Evolutionary conservation across 2,888 invertebrate genomes (phyloP).

Genomic region (Dione vanillae): DNA sequence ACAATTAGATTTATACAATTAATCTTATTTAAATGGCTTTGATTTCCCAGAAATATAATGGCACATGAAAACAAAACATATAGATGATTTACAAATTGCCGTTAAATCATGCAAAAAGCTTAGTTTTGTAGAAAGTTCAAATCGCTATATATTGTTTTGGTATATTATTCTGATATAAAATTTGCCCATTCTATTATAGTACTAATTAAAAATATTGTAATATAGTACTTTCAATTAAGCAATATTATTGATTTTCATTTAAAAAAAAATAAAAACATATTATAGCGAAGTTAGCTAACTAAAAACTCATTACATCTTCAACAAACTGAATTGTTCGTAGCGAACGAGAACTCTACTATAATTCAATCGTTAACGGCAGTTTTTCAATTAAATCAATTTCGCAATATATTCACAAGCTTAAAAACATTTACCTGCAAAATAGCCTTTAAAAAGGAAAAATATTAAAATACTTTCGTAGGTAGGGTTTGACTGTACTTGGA

Average conservation of each 20-base stretch:
- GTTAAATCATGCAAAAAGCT: too few relatives aligned
- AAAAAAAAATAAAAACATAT: slow-evolving; percentile 18
- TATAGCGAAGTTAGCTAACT: slow-evolving; percentile 12
- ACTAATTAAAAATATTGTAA: neutral
- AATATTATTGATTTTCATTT: neutral
- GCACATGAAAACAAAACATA: neutral
- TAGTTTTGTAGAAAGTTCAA: too few relatives aligned
- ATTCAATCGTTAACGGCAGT: slow-evolving; percentile 27
- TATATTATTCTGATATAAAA: too few relatives aligned
- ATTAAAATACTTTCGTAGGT: too few relatives aligned
- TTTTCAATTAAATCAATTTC: slow-evolving; percentile 18
- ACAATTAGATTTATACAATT: slow-evolving; percentile 35
- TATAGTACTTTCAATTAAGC: neutral
- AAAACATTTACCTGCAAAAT: slow-evolving; percentile 14
- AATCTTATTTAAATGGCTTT: slow-evolving; percentile 30
- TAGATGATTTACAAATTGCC: neutral
- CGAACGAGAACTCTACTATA: slow-evolving; percentile 22
- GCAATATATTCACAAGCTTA: slow-evolving; percentile 9
- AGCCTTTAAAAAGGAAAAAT: neutral
- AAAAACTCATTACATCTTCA: slow-evolving; percentile 25
- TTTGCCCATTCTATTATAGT: too few relatives aligned
- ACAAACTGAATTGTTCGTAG: slow-evolving; percentile 24
- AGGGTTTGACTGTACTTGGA: too few relatives aligned
- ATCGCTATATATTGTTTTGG: too few relatives aligned
- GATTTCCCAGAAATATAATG: neutral